Conservation (phyloP, 64 coral and sea anemone genomes). For the Cladopsammia gracilis region DNA sequence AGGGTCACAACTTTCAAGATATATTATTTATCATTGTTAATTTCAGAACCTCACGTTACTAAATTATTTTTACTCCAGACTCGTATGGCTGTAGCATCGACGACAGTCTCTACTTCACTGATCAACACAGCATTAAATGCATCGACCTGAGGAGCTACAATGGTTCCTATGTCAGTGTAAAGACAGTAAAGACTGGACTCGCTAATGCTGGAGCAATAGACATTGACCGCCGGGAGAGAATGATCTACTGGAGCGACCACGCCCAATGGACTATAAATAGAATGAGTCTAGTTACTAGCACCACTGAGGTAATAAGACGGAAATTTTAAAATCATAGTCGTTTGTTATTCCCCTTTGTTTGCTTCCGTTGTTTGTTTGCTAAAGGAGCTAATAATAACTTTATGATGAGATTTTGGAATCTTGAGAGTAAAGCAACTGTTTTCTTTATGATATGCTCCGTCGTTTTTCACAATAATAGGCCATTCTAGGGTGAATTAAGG, state of each 20-base stretch:
- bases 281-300: constrained; percentile 33
- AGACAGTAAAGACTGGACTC: constrained; percentile 17
- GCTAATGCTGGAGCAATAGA: constrained; percentile 25
- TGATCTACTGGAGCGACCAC: constrained; percentile 61
- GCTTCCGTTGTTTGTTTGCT: no score
- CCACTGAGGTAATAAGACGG: constrained; percentile 1
- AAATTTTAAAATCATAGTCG: no score
- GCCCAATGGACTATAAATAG: constrained; percentile 27
- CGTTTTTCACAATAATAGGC: no score
- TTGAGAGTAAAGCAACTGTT: no score
- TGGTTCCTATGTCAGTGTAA: neutral
- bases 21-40: no score
- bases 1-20: no score
- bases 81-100: neutral
- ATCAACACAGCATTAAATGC: constrained; percentile 46
- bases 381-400: no score
- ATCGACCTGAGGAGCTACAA: constrained; percentile 11
- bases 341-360: no score
- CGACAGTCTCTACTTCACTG: constrained; percentile 10
- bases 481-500: no score
- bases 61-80: neutral
- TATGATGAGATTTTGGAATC: no score
- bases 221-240: constrained; percentile 3
- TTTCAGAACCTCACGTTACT: neutral
- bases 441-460: no score